Base-by-base conservation (phyloP, 2,888 invertebrate genomes). In the Mythimna pallens region DNA sequence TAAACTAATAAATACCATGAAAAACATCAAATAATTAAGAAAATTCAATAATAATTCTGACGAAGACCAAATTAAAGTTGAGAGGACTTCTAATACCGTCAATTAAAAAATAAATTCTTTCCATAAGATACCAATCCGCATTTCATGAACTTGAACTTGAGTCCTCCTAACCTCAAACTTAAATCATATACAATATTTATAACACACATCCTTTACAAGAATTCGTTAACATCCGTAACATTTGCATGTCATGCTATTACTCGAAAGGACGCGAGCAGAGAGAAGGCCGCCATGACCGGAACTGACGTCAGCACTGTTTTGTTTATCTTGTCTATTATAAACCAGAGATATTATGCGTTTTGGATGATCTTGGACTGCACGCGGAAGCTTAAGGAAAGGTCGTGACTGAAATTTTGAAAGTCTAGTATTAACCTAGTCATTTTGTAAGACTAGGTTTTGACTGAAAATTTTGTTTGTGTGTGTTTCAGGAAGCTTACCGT, bases 291-390 rank as follows among this genome's bases (percentile, higher is more conserved):
- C 76, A 76, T 64, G 52, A 64, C 66, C 83, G 86, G 87, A 86
- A 86, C 65, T 82, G 76, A 80, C 73, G 79, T 64, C 47, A 36
- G 50, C 72, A 74, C 66, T 36, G 72, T 79, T 72, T 76, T 74
- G 82, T 86, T 78, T 71, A 86, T 84, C 59, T 76, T 79, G 69
- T 83, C 84, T 87, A 86, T 83, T 73, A 83, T 81, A 82, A 77
- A 77, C 57, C 66, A 67, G 74, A 76, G 81, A 76, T 85, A 78
- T 85, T 82, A 73, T 64, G 77, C 71, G 59, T 77, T 86, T 85
- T 52, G 67, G 71, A 71, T 77, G 86, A 61, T 75, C 85, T 82
- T 85, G 87, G 30, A 72, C 70, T 70, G 59, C 79, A 70, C 22
- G 50, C 75, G 82, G 82, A 85, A 75, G 3, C 52, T 66, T 52